phyloP scores from a whole-genome alignment of 2,888 invertebrate species.

The Agrochola lychnidis region DNA sequence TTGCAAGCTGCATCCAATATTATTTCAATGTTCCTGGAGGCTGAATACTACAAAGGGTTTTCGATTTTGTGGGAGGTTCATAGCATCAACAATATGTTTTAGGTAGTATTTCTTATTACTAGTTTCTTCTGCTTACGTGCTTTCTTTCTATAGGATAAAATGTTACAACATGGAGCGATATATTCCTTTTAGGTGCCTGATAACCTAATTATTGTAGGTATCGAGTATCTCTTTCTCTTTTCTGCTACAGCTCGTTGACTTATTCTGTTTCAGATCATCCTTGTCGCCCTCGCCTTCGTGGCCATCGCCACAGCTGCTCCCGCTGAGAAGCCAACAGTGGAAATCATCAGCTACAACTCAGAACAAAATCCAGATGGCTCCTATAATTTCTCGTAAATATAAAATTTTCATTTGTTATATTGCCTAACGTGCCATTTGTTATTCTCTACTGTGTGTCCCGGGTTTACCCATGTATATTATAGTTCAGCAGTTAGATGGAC shows the following conservation, averaged over 20 bases:
- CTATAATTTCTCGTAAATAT: slow-evolving; percentile 76
- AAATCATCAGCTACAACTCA: slow-evolving; percentile 76
- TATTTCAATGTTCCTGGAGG: background rate
- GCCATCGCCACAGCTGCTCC: slow-evolving; percentile 78
- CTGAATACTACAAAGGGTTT: background rate
- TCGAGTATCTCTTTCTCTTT: background rate
- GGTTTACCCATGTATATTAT: background rate
- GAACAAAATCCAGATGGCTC: slow-evolving; percentile 77
- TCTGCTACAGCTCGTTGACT: background rate
- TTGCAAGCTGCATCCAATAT: background rate
- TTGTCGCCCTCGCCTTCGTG: slow-evolving; percentile 80
- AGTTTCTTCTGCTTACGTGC: slow-evolving; percentile 1
- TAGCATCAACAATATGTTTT: background rate
- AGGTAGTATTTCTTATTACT: background rate
- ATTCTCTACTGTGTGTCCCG: background rate
- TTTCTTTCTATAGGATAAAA: background rate
- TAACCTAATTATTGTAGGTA: background rate
- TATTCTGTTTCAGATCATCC: slow-evolving; percentile 60
- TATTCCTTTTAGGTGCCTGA: background rate
- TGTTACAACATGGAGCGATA: background rate
- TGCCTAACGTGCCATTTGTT: background rate
- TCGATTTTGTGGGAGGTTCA: background rate
- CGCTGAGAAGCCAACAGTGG: slow-evolving; percentile 58
- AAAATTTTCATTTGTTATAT: background rate
- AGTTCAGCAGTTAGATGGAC: background rate